Conservation (phyloP, 1,140 invertebrate species). For the Drosophila bocqueti region DNA sequence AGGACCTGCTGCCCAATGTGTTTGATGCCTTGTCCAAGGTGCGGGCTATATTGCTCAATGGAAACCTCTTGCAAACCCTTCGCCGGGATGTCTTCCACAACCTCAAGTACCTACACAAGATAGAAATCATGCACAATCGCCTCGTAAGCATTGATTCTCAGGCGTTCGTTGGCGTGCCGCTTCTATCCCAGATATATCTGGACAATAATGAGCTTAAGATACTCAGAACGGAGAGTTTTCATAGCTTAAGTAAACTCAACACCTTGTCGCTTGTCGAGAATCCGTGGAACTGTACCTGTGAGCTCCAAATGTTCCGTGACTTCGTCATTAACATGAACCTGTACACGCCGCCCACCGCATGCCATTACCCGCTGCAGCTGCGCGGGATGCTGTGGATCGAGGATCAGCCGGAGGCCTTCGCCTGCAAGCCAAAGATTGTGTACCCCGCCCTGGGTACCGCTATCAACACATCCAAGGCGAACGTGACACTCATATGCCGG, state of each 20-base stretch:
- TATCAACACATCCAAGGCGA: conserved; percentile 87
- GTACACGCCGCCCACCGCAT: conserved; percentile 88
- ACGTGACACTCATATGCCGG: conserved; percentile 91
- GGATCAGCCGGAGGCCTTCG: conserved; percentile 90
- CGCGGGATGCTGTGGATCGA: conserved; percentile 89
- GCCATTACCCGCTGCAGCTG: conserved; percentile 88
- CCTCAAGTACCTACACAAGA: conserved; percentile 90
- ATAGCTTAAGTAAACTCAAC: conserved; percentile 87
- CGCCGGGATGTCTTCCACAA: conserved; percentile 91
- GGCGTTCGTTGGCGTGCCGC: conserved; percentile 89
- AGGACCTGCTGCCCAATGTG: conserved; percentile 88
- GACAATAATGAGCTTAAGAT: conserved; percentile 90
- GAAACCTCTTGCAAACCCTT: conserved; percentile 89
- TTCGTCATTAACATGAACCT: conserved; percentile 90
- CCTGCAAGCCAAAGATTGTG: conserved; percentile 91
- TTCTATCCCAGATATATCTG: conserved; percentile 89
- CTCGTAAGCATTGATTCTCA: conserved; percentile 89
- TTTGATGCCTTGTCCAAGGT: conserved; percentile 90
- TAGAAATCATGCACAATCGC: conserved; percentile 91
- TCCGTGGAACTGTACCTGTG: conserved; percentile 95
- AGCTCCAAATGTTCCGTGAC: conserved; percentile 90
- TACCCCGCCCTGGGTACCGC: conserved; percentile 86
- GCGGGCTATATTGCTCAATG: conserved; percentile 89
- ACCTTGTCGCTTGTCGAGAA: conserved; percentile 92
- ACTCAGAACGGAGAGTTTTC: conserved; percentile 87